Evolutionary conservation across 1,140 invertebrate genomes (phyloP), one percentile per base, ranked within the genome.

Genomic region (Papilio polytes): DNA sequence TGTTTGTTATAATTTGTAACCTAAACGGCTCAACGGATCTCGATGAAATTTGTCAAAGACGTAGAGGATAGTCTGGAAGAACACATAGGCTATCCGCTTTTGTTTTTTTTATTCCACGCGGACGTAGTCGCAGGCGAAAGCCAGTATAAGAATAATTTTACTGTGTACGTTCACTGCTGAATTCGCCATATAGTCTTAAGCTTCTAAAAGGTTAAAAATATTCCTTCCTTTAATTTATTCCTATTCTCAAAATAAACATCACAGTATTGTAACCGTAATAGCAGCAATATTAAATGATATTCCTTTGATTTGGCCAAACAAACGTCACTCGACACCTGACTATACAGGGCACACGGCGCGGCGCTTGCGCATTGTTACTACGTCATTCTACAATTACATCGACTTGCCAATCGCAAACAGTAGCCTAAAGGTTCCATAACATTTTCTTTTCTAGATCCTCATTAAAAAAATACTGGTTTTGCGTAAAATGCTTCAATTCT

Each of bases 301-400:
- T 87, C 85, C 88, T 92, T 91, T 90, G 89, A 93, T 91, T 93
- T 92, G 82, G 84, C 83, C 87, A 88, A 86, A 90, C 84, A 90
- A 87, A 51, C 74, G 41, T 76, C 85, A 80, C 51, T 56, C 53
- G 78, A 70, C 89, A 92, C 85, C 89, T 91, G 90, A 85, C 85
- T 83, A 90, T 80, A 92, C 86, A 87, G 84, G 80, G 84, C 13
- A 70, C 63, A 70, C 12, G 63, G 22, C 70, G 26, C 81, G 31
- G 78, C 82, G 85, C 87, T 88, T 86, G 89, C 87, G 87, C 88
- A 91, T 89, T 91, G 89, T 85, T 86, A 31, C 86, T 86, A 88
- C 88, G 90, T 91, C 89, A 89, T 85, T 84, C 79, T 78, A 81
- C 87, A 88, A 87, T 85, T 85, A 86, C 26, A 26, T 72, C 22